Evolutionary conservation across 2,888 invertebrate genomes (phyloP).

Genomic region (Morpho deidamia): DNA sequence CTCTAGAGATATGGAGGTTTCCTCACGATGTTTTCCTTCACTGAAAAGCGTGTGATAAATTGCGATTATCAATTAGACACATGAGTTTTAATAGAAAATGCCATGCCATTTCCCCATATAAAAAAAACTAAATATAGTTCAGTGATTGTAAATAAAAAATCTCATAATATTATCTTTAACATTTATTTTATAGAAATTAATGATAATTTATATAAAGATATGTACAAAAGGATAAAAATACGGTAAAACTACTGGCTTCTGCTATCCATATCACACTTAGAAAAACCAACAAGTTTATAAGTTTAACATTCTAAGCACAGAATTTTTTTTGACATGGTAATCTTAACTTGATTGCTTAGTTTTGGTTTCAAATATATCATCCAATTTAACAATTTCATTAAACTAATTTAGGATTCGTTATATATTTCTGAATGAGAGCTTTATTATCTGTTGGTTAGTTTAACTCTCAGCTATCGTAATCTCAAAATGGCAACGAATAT

Average conservation of each 20-base stretch:
- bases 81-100: no score
- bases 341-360: not conserved
- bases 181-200: conserved; percentile 26
- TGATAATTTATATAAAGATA: conserved; percentile 35
- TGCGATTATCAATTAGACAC: no score
- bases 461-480: not conserved
- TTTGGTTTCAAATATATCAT: not conserved
- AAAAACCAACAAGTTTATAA: conserved; percentile 14
- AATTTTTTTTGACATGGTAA: not conserved
- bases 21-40: no score
- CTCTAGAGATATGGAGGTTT: no score
- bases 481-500: conserved; percentile 4
- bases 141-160: no score
- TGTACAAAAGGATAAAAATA: conserved; percentile 55
- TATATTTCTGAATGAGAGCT: not conserved
- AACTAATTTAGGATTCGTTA: no score
- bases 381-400: no score
- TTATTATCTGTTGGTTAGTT: not conserved
- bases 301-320: not conserved
- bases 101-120: no score
- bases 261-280: conserved; percentile 26
- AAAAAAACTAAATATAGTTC: no score
- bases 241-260: conserved; percentile 22
- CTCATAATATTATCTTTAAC: conserved; percentile 21
- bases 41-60: no score